phyloP scores from a whole-genome alignment of 2,888 invertebrate genomes.

The Nephrocerus scutellatus region DNA sequence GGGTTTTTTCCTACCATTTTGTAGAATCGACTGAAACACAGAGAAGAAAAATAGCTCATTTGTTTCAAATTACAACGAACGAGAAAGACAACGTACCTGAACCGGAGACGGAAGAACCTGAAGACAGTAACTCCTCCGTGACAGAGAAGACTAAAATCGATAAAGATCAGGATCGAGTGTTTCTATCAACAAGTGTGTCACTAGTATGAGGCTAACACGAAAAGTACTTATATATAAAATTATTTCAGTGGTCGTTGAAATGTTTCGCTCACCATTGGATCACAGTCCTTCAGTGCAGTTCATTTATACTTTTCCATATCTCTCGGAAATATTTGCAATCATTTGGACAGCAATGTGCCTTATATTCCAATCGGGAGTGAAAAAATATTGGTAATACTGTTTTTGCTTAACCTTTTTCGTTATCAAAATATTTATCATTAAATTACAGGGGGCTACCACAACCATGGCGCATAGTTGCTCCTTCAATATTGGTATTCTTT shows the following conservation, averaged over 20 bases:
- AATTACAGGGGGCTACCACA: constrained; percentile 39
- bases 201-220: too few species aligned
- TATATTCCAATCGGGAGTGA: constrained; percentile 38
- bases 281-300: constrained; percentile 32
- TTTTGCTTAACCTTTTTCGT: constrained; percentile 2
- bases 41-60: constrained; percentile 32
- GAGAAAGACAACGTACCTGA: constrained; percentile 16
- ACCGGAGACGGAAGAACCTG: constrained; percentile 8
- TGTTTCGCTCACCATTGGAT: constrained; percentile 33
- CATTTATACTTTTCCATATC: constrained; percentile 36
- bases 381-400: constrained; percentile 33
- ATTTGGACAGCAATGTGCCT: constrained; percentile 43
- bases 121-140: constrained; percentile 15
- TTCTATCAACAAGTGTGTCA: constrained; percentile 32
- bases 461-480: constrained; percentile 44
- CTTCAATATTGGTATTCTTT: constrained; percentile 36
- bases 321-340: constrained; percentile 40
- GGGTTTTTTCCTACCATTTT: not conserved
- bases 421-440: not conserved
- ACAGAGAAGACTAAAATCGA: constrained; percentile 27
- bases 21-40: constrained; percentile 28
- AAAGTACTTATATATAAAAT: too few species aligned
- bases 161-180: constrained; percentile 31
- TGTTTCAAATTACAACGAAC: constrained; percentile 26
- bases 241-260: constrained; percentile 35